Evolutionary conservation across 2,113 vertebrate genomes (phyloP), one percentile per base, ranked within the genome.

Genomic region (Numenius arquata): DNA sequence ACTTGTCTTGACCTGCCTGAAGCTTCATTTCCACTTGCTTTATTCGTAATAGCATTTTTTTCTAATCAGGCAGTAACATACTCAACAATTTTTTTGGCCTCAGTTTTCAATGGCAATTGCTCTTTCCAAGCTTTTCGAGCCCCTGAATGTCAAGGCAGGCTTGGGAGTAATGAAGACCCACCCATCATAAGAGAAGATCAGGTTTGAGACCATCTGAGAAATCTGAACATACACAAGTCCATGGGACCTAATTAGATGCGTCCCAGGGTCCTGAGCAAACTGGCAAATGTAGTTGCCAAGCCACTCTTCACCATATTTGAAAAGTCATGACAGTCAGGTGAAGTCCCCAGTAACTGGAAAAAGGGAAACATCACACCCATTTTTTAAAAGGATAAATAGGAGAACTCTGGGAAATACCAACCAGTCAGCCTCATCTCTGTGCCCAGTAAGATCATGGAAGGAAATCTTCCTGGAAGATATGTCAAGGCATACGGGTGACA

Each of bases 31-130:
- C 76, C 23, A 61, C 16, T 83, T 94, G 36, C 15, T 86, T 74
- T 43, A 27, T 14, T 27, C 47, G 22, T 45, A 63, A 63, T 5
- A 85, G 13, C 5, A 13, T 0, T 15, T 72, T 73, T 84, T 94
- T 41, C 15, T 71, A 10, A 53, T 45, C 0, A 2, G 8, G 11
- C 25, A 1, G 9, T 80, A 26, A 43, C 1, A 2, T 25, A 30
- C 3, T 34, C 17, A 19, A 16, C 4, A 27, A 30, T 23, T 30
- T 30, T 41, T 55, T 91, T 80, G 34, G 9, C 11, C 16, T 50
- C 30, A 29, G 15, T 91, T 95, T 93, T 87, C n/a, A 76, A 20
- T 30, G 8, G 13, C 13, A 83, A 40, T 40, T 79, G 30, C 1
- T 16, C 17, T 43, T 79, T n/a, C 38, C 21, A 45, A 16, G 36